phyloP scores from a whole-genome alignment of 2,888 invertebrate genomes.

The Villa cingulata region DNA sequence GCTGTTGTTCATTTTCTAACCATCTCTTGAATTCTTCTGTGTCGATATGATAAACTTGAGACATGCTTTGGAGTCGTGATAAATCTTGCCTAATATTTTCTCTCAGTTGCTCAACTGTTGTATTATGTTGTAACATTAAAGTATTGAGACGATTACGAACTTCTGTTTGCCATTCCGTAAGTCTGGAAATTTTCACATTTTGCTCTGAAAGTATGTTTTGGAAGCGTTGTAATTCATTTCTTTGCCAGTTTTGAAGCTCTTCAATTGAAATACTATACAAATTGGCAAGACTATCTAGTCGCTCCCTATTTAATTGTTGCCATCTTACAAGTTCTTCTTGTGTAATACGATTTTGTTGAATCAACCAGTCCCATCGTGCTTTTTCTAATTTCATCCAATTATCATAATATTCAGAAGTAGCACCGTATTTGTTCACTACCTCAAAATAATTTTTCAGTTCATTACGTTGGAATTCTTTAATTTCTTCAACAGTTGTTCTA shows the following conservation, averaged over 20 bases:
- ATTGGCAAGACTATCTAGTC: slow-evolving; percentile 20
- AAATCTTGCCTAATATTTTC: slow-evolving; percentile 28
- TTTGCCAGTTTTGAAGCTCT: slow-evolving; percentile 28
- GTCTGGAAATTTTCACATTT: slow-evolving; percentile 22
- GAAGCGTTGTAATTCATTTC: slow-evolving; percentile 26
- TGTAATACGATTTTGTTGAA: slow-evolving; percentile 29
- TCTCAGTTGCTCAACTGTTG: slow-evolving; percentile 26
- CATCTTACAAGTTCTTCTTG: slow-evolving; percentile 28
- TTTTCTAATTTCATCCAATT: slow-evolving; percentile 28
- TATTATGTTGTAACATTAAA: slow-evolving; percentile 28
- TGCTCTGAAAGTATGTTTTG: slow-evolving; percentile 23
- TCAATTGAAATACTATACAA: slow-evolving; percentile 23
- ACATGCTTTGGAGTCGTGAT: slow-evolving; percentile 24
- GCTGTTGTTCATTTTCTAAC: slow-evolving; percentile 26
- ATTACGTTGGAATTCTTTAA: slow-evolving; percentile 28
- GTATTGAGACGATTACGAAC: slow-evolving; percentile 26
- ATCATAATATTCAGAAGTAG: slow-evolving; percentile 20
- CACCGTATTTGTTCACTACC: slow-evolving; percentile 24
- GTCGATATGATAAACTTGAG: slow-evolving; percentile 26
- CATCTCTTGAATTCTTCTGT: slow-evolving; percentile 29
- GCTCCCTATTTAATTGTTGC: slow-evolving; percentile 26
- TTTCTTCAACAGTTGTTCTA: slow-evolving; percentile 22
- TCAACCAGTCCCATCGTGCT: slow-evolving; percentile 30
- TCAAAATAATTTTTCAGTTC: slow-evolving; percentile 26
- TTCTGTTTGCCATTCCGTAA: slow-evolving; percentile 19